Evolutionary conservation across 2,113 vertebrate genomes (phyloP), one percentile per base, ranked within the genome.

Genomic region (Meles meles): DNA sequence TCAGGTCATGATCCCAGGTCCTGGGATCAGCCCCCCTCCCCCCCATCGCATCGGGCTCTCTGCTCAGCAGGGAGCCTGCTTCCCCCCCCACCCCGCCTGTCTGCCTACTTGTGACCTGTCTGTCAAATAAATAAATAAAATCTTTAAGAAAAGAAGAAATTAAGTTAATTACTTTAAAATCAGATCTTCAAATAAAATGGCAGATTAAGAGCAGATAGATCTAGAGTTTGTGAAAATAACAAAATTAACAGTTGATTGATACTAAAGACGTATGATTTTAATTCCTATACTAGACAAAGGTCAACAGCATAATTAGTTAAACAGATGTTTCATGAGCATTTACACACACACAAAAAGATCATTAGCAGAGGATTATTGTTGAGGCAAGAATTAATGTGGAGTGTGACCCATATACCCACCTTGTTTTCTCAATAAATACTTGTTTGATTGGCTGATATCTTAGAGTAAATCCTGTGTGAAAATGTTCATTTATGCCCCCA

Each of bases 361-460:
- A 69, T 83, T 55, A 37, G 42, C 39, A 7, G 25, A 79, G 42
- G 93, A 89, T 94, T 94, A 92, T 55, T 71, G 77, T 13, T 92
- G 63, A 93, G 80, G 7, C 63, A 85, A 93, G 80, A 92, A 89
- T 95, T 90, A 84, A 59, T 83, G 8, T 85, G 39, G n/a, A 81
- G 34, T 65, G 59, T 76, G 42, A 69, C 69, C 89, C 85, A 85
- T 55, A 96, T 17, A 77, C 7, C 20, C 12, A 87, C 71, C 71
- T 89, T 79, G 52, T 94, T 95, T 93, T 85, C n/a, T 89, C 63
- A 92, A 81, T 89, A 94, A 39, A 90, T 82, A n/a, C 27, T 52
- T 85, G 27, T 79, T 55, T 92, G 84, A 79, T 86, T 93, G 74
- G 44, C 76, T 67, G 49, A n/a, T 65, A 82, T 14, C 52, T 87